Evolutionary conservation across 2,113 vertebrate genomes (phyloP).

Genomic region (Scytalopus superciliaris): DNA sequence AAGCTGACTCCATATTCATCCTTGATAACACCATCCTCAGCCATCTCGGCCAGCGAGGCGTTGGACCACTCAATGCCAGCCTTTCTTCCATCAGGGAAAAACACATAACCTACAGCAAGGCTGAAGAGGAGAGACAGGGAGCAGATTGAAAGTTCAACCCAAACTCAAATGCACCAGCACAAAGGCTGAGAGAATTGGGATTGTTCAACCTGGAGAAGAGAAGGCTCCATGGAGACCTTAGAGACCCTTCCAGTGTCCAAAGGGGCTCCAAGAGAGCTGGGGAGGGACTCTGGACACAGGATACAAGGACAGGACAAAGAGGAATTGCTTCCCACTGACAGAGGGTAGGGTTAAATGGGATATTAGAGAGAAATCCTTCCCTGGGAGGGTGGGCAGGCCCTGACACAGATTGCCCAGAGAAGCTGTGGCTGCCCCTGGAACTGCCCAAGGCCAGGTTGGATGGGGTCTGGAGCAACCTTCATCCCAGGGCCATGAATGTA

Average conservation of each 20-base stretch:
- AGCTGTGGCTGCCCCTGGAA: background rate
- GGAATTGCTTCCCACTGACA: background rate
- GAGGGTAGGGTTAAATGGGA: background rate
- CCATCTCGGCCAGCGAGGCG: conserved; percentile 28
- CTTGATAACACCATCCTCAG: conserved; percentile 41
- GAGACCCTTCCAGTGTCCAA: background rate
- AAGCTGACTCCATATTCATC: conserved; percentile 36
- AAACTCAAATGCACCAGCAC: background rate
- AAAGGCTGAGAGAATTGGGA: background rate
- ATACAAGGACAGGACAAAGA: background rate
- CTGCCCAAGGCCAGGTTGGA: background rate
- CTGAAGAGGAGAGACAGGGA: background rate
- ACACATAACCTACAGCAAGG: conserved; percentile 56
- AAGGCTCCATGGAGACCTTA: background rate
- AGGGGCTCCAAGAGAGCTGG: background rate
- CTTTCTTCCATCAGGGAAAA: conserved; percentile 54
- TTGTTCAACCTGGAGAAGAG: background rate
- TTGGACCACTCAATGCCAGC: conserved; percentile 62
- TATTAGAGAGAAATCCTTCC: background rate
- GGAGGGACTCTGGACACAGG: background rate
- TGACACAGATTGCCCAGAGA: background rate
- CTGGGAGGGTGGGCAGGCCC: background rate
- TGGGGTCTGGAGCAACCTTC: background rate
- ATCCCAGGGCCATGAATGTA: background rate
- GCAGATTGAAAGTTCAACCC: background rate